phyloP scores from a whole-genome alignment of 2,797 vertebrate genomes.

The Fundulus diaphanus region DNA sequence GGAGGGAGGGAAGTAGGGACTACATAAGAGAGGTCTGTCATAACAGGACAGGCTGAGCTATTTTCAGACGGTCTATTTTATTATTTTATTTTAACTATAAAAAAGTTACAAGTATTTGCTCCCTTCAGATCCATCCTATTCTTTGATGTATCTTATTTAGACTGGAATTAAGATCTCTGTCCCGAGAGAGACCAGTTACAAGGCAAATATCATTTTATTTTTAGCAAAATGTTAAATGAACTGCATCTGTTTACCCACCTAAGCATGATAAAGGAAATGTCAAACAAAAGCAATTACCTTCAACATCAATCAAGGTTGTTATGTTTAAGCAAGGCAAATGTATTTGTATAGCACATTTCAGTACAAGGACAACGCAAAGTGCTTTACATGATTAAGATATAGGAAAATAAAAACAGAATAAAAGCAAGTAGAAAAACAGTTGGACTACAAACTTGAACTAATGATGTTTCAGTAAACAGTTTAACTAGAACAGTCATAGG shows the following conservation, averaged over 20 bases:
- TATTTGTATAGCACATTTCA: too few relatives aligned
- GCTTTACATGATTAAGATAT: too few relatives aligned
- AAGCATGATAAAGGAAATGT: conserved; percentile 16
- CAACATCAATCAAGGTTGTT: neutral
- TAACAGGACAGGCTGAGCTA: too few relatives aligned
- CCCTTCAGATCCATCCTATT: neutral
- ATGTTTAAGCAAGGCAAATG: too few relatives aligned
- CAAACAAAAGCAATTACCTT: conserved; percentile 13
- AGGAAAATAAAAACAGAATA: too few relatives aligned
- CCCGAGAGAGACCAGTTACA: neutral
- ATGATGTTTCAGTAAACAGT: too few relatives aligned
- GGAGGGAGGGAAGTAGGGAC: too few relatives aligned
- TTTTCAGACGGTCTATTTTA: neutral
- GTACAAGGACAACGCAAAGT: too few relatives aligned
- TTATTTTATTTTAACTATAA: neutral
- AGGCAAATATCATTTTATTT: neutral
- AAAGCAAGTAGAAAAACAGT: too few relatives aligned
- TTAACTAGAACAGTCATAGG: too few relatives aligned
- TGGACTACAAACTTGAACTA: too few relatives aligned
- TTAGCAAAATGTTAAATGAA: neutral
- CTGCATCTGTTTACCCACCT: neutral
- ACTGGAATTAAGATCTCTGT: neutral
- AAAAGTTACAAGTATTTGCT: neutral
- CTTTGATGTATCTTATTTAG: neutral
- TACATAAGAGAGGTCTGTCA: too few relatives aligned